Evolutionary conservation across 2,797 vertebrate species (phyloP).

Genomic region (Orestias chungarensis): DNA sequence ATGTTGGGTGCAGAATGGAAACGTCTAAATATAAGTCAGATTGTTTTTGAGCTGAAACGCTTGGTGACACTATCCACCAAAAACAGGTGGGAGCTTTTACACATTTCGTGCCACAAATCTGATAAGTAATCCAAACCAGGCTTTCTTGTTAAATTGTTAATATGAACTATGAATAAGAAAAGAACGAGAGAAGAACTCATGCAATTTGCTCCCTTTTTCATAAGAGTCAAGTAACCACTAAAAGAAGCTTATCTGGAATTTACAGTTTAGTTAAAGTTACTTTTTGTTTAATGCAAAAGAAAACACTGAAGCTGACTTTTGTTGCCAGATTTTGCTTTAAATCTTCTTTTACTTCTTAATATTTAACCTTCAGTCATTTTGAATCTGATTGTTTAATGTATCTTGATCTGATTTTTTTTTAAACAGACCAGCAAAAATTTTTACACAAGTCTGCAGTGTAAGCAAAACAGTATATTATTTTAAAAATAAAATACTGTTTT

Average conservation of each 20-base stretch:
- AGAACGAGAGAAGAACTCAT: slow-evolving; percentile 8
- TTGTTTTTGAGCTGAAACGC: slow-evolving; percentile 21
- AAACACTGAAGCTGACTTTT: background rate
- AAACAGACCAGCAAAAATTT: no score
- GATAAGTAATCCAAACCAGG: slow-evolving; percentile 23
- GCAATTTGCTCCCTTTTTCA: no score
- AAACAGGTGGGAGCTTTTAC: slow-evolving; percentile 14
- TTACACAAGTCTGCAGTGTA: no score
- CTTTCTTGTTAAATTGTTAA: slow-evolving; percentile 5
- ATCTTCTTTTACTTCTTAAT: no score
- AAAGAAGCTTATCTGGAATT: slow-evolving; percentile 8
- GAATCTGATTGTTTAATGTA: no score
- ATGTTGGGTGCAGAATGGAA: slow-evolving; percentile 43
- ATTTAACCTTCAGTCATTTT: background rate
- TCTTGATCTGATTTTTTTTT: no score
- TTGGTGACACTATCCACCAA: slow-evolving; percentile 1
- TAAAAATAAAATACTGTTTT: no score
- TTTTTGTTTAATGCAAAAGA: no score
- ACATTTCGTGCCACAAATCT: slow-evolving; percentile 25
- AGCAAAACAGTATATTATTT: no score
- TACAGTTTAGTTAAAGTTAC: slow-evolving; percentile 11
- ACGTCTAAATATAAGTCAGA: slow-evolving; percentile 42
- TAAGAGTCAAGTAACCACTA: slow-evolving; percentile 32
- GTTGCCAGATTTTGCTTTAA: slow-evolving; percentile 6
- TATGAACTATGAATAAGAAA: background rate